Conservation (phyloP, 2,888 invertebrate genomes). For the Cremastinae sp. region DNA sequence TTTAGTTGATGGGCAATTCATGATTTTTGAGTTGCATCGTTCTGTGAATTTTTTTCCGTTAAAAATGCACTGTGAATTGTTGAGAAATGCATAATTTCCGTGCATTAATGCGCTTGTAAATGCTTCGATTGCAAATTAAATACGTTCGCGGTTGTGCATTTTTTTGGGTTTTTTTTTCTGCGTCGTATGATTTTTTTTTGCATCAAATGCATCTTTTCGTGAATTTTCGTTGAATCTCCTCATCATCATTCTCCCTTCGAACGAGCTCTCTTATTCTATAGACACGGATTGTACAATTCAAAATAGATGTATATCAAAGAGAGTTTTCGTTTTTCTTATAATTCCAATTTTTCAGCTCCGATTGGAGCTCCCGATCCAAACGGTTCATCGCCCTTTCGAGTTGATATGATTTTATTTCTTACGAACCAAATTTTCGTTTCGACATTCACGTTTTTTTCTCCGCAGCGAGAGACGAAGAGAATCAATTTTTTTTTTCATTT, state of each 20-base stretch:
- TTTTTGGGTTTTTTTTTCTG: neutral
- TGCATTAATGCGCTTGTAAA: conserved; percentile 5
- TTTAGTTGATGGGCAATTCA: neutral
- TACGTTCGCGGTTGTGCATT: neutral
- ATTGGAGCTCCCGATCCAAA: conserved; percentile 43
- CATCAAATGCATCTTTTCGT: conserved; percentile 23
- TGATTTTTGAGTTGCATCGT: conserved; percentile 3
- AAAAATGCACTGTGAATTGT: conserved; percentile 3
- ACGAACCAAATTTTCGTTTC: conserved; percentile 10
- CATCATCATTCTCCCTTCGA: conserved; percentile 1
- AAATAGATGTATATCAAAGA: conserved; percentile 61
- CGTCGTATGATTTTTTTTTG: neutral
- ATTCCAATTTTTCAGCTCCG: conserved; percentile 54
- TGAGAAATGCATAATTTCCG: neutral
- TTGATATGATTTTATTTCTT: conserved; percentile 53
- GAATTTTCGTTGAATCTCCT: neutral
- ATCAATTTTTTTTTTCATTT: conserved; percentile 8
- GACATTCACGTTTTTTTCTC: neutral
- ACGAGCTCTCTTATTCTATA: conserved; percentile 30
- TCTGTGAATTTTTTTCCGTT: too few species aligned
- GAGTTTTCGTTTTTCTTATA: conserved; percentile 22
- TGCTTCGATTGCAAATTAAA: neutral
- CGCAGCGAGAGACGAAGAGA: conserved; percentile 1
- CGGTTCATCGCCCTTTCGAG: conserved; percentile 24
- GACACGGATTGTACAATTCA: conserved; percentile 51